Evolutionary conservation across 1,140 invertebrate genomes (phyloP), one percentile per base, ranked within the genome.

Genomic region (Argopecten irradians): DNA sequence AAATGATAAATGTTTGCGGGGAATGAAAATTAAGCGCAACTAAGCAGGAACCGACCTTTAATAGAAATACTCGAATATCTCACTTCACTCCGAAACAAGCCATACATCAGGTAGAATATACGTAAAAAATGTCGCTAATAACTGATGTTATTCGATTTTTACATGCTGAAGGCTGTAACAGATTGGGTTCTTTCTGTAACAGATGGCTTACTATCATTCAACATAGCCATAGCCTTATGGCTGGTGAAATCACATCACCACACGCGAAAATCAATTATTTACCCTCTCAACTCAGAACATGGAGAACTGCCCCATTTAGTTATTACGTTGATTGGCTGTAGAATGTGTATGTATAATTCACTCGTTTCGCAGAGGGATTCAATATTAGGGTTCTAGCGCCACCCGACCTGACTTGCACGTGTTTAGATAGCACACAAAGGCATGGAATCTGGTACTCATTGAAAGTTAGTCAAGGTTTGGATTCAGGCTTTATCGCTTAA

Each of bases 181-280:
- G 55, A 71, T 71, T 71, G 55, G 1, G 55, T 71, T 71, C 1
- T 71, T 71, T 71, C 55, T 8, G 55, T n/a, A 71, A 71, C 55
- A 71, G 55, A 71, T 71, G 55, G n/a, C n/a, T 28, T 1, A 22
- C 22, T 28, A 71, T 71, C 55, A 71, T 11, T 16, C 55, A 71
- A 71, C 22, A 71, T 7, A 5, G 55, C n/a, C 28, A 22, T 71
- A n/a, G 55, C 55, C n/a, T 5, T 71, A 71, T n/a, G 55, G 55
- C 11, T n/a, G n/a, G 55, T 71, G n/a, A 71, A 71, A 71, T 71
- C 55, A 28, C 55, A 71, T 71, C 55, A 28, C 55, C 55, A 5
- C 55, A 71, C 55, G 55, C n/a, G 7, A 71, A 71, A 71, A 71
- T 71, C 55, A 71, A 71, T 71, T 71, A 71, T 71, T 71, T 71